Percentiles rank a stretch among this genome's conserved stretches.
These are phyloP conservation scores for Apotomis turbidana DNA, from an alignment of 2,888 invertebrate genomes.

Conservation along the genomic window DNA sequence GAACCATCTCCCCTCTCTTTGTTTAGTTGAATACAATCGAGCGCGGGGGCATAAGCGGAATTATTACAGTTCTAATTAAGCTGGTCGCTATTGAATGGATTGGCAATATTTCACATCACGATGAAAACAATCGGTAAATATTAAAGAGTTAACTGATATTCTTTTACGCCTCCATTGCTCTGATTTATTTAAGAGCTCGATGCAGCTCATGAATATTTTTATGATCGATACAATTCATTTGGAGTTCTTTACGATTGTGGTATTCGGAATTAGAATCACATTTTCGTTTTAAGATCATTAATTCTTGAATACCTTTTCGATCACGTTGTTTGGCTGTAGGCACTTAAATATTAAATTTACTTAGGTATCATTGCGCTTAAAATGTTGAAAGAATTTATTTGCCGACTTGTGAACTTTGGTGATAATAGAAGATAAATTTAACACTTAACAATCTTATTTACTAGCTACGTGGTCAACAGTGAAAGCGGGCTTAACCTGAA, in stretches of 20 bases:
- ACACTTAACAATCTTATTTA: slow-evolving; percentile 36
- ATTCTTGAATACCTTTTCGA: slow-evolving; percentile 12
- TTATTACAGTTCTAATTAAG: slow-evolving; percentile 46
- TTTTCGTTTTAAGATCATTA: slow-evolving; percentile 22
- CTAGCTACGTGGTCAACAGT: slow-evolving; percentile 35
- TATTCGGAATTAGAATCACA: slow-evolving; percentile 17
- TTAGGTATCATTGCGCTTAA: neutral
- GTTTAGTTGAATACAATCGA: slow-evolving; percentile 21
- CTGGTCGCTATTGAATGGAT: slow-evolving; percentile 51
- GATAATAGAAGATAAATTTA: slow-evolving; percentile 36
- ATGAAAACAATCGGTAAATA: slow-evolving; percentile 68
- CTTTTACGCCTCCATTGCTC: slow-evolving; percentile 56
- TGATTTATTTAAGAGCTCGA: slow-evolving; percentile 58
- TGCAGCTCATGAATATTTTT: slow-evolving; percentile 38
- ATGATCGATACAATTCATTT: slow-evolving; percentile 56
- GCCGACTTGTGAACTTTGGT: slow-evolving; percentile 9
- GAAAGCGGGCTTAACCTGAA: slow-evolving; percentile 32
- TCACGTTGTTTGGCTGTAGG: slow-evolving; percentile 4
- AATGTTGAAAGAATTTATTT: slow-evolving; percentile 2
- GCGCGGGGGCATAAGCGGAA: neutral
- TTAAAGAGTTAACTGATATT: slow-evolving; percentile 61
- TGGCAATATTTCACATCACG: slow-evolving; percentile 59
- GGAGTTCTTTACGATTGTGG: slow-evolving; percentile 50
- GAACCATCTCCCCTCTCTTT: slow-evolving; percentile 34
- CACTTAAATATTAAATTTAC: slow-evolving; percentile 9